Evolutionary conservation across 2,888 invertebrate species (phyloP).

Genomic region (Linyphia triangularis): DNA sequence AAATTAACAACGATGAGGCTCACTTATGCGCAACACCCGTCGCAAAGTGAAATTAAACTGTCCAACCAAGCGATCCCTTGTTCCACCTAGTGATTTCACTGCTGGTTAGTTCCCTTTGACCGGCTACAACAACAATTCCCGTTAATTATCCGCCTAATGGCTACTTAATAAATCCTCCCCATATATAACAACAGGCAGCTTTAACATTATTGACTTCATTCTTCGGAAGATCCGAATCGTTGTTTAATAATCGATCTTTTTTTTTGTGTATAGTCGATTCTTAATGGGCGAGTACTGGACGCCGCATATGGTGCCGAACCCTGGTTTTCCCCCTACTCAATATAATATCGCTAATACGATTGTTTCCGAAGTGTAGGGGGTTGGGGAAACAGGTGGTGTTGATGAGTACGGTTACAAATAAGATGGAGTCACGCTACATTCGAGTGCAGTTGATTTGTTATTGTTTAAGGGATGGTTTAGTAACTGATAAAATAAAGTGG

Average conservation of each 20-base stretch:
- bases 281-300: conserved; percentile 8
- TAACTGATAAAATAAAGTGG: not conserved
- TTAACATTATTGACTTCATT: conserved; percentile 48
- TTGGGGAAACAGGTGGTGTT: conserved; percentile 62
- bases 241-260: conserved; percentile 64
- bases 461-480: not conserved
- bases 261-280: conserved; percentile 69
- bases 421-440: conserved; percentile 50
- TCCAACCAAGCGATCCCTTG: conserved; percentile 19
- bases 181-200: conserved; percentile 45
- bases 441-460: not conserved
- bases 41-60: conserved; percentile 57
- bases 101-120: conserved; percentile 1
- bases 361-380: conserved; percentile 41
- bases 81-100: conserved; percentile 39
- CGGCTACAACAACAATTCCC: conserved; percentile 1
- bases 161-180: conserved; percentile 53
- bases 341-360: conserved; percentile 25
- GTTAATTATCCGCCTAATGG: conserved; percentile 71
- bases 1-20: conserved; percentile 53
- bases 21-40: conserved; percentile 56
- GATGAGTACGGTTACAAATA: conserved; percentile 71
- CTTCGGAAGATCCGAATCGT: conserved; percentile 19
- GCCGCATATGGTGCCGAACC: conserved; percentile 45
- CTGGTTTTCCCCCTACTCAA: not conserved